These are phyloP conservation scores for Chrysaora quinquecirrha DNA, from an alignment of 30 jellyfish, hydroid and myxozoan species.

Conservation along the genomic window DNA sequence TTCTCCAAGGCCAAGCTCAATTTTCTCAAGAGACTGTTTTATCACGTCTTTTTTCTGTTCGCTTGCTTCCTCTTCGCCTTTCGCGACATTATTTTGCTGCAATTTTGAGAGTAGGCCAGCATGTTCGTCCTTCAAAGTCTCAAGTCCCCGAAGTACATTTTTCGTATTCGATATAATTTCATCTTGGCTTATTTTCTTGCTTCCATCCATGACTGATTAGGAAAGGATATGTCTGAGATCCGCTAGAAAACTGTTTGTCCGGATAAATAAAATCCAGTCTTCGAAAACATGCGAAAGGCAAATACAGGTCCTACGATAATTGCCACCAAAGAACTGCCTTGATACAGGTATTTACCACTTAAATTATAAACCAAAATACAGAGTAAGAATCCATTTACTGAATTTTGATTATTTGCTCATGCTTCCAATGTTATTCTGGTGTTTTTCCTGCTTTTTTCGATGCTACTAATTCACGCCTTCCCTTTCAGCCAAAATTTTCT, in stretches of 20 bases:
- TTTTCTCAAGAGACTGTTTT: slow-evolving; percentile 91
- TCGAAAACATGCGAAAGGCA: not conserved
- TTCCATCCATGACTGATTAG: slow-evolving; percentile 40
- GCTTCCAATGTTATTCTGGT: too few species aligned
- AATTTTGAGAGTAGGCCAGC: slow-evolving; percentile 70
- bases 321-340: too few species aligned
- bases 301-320: too few species aligned
- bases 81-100: slow-evolving; percentile 53
- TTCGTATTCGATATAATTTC: slow-evolving; percentile 91
- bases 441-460: too few species aligned
- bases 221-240: not conserved
- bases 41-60: slow-evolving; percentile 80
- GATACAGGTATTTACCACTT: too few species aligned
- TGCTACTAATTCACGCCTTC: too few species aligned
- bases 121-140: slow-evolving; percentile 88
- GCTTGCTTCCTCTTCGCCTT: slow-evolving; percentile 68
- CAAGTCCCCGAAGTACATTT: slow-evolving; percentile 93
- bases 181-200: slow-evolving; percentile 78
- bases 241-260: not conserved
- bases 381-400: too few species aligned
- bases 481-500: too few species aligned
- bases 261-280: not conserved
- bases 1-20: slow-evolving; percentile 96
- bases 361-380: too few species aligned
- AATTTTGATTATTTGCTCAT: too few species aligned